Base-by-base conservation (phyloP, 2,113 vertebrate genomes). In the Butorides virescens region DNA sequence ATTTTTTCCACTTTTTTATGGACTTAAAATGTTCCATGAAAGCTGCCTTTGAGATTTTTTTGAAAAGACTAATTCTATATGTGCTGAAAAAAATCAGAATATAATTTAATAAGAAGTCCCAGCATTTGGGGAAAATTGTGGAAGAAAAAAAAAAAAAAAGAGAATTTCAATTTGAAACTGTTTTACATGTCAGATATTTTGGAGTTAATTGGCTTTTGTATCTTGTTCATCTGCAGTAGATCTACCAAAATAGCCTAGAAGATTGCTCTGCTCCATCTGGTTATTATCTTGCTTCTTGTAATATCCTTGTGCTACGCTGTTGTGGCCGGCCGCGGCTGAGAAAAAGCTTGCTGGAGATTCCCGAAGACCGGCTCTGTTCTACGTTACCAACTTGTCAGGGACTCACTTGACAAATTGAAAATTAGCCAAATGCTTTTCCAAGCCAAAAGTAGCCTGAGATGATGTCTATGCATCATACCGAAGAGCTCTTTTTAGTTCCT, bases 371-470 rank as follows among this genome's bases (percentile, higher is more conserved):
- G 47, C 84, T 90, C 74, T 77, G 91, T 92, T 74, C 23, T 9
- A 30, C 1, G 7, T 94, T 91, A 88, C 92, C 84, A 67, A 61
- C 87, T 90, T 74, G 87, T 93, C 94, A 96, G 85, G 80, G 92
- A 66, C 66, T 91, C 87, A 10, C 76, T 88, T 95, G 94, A 97
- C 93, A 95, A 55, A 90, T 61, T 97, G 97, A 96, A 93, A 93
- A 92, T 87, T 77, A 94, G 93, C 95, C 91, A 95, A 96, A 90
- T 93, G 95, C 89, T 83, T 93, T 94, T 58, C 44, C 39, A 53
- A 93, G 95, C 94, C 95, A 95, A 90, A 96, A 95, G 93, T 87
- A 95, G 95, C 92, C 92, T 19, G 90, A 79, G 90, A 85, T 79
- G 87, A 91, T 92, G 71, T 74, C 89, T 63, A 36, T 93, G 95